Conservation (phyloP, 1,140 invertebrate species). For the Paraescarpia echinospica region DNA sequence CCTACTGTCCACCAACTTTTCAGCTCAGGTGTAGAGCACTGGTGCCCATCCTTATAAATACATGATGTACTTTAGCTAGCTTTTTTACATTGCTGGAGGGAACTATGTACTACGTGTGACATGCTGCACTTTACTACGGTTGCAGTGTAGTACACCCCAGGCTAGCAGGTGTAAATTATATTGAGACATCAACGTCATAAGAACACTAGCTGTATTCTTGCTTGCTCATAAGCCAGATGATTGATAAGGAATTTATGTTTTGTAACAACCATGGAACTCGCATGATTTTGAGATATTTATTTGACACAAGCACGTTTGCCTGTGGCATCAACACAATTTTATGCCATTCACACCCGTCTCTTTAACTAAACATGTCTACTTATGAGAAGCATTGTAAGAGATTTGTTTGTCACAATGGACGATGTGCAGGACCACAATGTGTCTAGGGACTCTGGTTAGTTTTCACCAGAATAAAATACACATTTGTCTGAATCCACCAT, state of each 20-base stretch:
- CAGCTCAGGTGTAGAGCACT: too few relatives aligned
- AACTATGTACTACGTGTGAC: not conserved
- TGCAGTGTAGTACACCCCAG: not conserved
- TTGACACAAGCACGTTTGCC: not conserved
- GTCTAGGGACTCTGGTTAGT: too few relatives aligned
- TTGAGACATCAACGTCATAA: not conserved
- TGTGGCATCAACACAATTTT: not conserved
- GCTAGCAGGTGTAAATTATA: not conserved
- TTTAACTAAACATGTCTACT: not conserved
- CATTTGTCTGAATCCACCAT: too few relatives aligned
- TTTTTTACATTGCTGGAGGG: not conserved
- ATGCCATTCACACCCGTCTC: not conserved
- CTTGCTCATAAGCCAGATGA: not conserved
- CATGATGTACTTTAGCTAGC: not conserved
- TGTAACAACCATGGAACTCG: not conserved
- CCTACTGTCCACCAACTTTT: too few relatives aligned
- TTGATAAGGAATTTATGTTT: not conserved
- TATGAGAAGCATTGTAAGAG: not conserved
- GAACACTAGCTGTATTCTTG: not conserved
- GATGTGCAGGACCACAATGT: not conserved
- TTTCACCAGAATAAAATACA: too few relatives aligned
- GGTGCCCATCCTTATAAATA: too few relatives aligned
- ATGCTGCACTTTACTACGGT: not conserved
- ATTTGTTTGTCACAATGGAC: not conserved
- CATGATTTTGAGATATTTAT: not conserved